These are phyloP conservation scores for Eledona agricola DNA, from an alignment of 2,888 invertebrate species.

Conservation along the genomic window DNA sequence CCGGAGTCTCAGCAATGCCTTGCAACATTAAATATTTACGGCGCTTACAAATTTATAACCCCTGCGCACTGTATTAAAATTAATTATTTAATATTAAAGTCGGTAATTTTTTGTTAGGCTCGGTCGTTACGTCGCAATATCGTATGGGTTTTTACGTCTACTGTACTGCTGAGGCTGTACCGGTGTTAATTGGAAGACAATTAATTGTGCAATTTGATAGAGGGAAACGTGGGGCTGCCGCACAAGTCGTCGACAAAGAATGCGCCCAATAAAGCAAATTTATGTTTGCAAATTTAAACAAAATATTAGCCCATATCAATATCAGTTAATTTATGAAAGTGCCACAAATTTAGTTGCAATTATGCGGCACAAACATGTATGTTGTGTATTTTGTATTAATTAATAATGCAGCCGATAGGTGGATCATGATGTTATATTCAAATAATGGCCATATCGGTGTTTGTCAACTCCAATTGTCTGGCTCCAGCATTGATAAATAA, in stretches of 20 bases:
- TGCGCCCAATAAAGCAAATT: constrained; percentile 54
- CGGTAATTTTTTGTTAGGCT: constrained; percentile 65
- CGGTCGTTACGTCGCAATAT: constrained; percentile 49
- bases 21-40: constrained; percentile 60
- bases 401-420: constrained; percentile 61
- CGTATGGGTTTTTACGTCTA: constrained; percentile 52
- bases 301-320: constrained; percentile 61
- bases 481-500: constrained; percentile 57
- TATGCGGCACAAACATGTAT: constrained; percentile 60
- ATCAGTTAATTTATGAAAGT: constrained; percentile 61
- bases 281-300: constrained; percentile 59
- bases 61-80: constrained; percentile 67
- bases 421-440: constrained; percentile 61
- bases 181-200: constrained; percentile 52
- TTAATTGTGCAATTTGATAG: constrained; percentile 49
- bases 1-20: constrained; percentile 53
- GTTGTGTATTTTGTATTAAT: constrained; percentile 60
- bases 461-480: constrained; percentile 60
- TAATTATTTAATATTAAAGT: constrained; percentile 70
- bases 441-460: constrained; percentile 59
- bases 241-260: constrained; percentile 49
- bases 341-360: constrained; percentile 61
- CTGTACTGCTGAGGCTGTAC: too few species aligned
- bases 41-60: constrained; percentile 61
- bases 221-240: constrained; percentile 16